These are phyloP conservation scores for Parotocinclus haroldoi DNA, from an alignment of 2,797 vertebrate species.

Conservation along the genomic window DNA sequence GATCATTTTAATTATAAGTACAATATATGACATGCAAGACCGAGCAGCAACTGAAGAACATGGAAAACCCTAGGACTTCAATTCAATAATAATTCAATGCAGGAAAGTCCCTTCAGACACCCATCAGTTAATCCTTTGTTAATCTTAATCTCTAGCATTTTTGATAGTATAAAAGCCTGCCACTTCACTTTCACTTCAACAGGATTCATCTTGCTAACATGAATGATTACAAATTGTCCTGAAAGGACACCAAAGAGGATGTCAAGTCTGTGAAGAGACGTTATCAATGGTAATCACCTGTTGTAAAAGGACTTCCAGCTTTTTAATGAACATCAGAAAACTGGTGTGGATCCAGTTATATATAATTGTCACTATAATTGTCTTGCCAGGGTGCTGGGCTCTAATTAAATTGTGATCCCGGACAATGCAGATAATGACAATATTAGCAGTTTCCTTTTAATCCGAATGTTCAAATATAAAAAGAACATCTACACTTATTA, in stretches of 20 bases:
- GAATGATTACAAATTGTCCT: background rate
- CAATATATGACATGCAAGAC: too few relatives aligned
- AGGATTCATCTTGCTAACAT: slow-evolving; percentile 1
- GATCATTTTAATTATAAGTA: too few relatives aligned
- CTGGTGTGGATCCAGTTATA: slow-evolving; percentile 6
- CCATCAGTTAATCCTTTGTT: too few relatives aligned
- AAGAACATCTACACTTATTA: too few relatives aligned
- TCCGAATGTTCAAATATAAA: too few relatives aligned
- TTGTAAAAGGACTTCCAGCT: slow-evolving; percentile 17
- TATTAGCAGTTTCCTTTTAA: background rate
- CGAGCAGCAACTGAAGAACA: too few relatives aligned
- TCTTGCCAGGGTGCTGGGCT: slow-evolving; percentile 5
- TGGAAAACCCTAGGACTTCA: too few relatives aligned
- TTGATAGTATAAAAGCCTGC: too few relatives aligned
- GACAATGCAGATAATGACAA: slow-evolving; percentile 8
- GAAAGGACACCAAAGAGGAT: slow-evolving; percentile 11
- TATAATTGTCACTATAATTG: slow-evolving; percentile 33
- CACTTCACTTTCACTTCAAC: background rate
- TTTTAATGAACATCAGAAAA: slow-evolving; percentile 22
- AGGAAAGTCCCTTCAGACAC: too few relatives aligned
- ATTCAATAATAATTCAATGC: too few relatives aligned
- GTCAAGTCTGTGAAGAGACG: slow-evolving; percentile 11
- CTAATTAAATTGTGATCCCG: slow-evolving; percentile 3
- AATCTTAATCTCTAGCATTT: background rate
- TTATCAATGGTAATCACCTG: slow-evolving; percentile 27